A percentile compares a stretch with the other conserved stretches of the same genome.
Evolutionary conservation across 2,113 vertebrate species (phyloP).

Genomic region (Limnothrissa miodon): DNA sequence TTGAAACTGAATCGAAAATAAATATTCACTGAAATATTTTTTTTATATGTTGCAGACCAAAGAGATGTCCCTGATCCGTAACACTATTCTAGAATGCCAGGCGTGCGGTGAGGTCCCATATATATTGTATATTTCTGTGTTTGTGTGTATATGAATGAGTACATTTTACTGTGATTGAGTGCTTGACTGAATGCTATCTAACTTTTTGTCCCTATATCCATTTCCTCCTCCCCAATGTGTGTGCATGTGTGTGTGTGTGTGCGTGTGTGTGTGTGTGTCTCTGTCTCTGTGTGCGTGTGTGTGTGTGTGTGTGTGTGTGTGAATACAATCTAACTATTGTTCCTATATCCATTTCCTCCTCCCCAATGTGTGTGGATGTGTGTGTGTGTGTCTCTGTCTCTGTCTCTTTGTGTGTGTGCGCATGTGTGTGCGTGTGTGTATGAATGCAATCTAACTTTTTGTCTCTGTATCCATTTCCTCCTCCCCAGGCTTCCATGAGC

Average conservation of each 20-base stretch:
- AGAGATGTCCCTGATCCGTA: slow-evolving; percentile 88
- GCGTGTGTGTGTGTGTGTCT: not conserved
- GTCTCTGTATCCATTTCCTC: not conserved
- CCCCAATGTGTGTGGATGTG: slow-evolving; percentile 42
- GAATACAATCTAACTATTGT: too few relatives aligned
- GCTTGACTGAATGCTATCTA: too few relatives aligned
- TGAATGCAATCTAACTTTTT: not conserved
- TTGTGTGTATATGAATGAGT: not conserved
- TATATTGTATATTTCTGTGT: not conserved
- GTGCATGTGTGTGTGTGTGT: not conserved
- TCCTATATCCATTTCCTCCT: not conserved
- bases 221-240: slow-evolving; percentile 45
- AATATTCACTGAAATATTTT: not conserved
- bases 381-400: too few relatives aligned
- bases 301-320: not conserved
- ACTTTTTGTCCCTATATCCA: not conserved
- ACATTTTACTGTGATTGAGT: too few relatives aligned
- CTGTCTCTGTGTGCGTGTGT: not conserved
- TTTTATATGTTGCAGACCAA: slow-evolving; percentile 70
- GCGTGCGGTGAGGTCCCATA: slow-evolving; percentile 78
- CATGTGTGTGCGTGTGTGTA: not conserved
- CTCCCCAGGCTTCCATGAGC: slow-evolving; percentile 80
- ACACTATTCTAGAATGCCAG: slow-evolving; percentile 89
- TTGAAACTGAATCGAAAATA: too few relatives aligned
- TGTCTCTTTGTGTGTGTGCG: too few relatives aligned